Evolutionary conservation across 2,888 invertebrate species (phyloP), one percentile per base, ranked within the genome.

Genomic region (Strigamia transsilvanica): DNA sequence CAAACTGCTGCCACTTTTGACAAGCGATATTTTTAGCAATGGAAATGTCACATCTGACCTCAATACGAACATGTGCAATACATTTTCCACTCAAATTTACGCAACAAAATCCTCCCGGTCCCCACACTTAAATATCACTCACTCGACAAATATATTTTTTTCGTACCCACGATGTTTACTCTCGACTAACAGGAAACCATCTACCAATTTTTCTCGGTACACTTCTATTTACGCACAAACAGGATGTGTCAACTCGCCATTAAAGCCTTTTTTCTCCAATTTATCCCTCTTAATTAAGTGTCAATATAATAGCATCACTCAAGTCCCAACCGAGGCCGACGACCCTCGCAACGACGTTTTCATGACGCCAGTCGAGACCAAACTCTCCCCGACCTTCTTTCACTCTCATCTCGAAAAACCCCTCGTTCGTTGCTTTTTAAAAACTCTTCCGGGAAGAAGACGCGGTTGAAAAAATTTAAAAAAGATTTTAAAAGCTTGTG

Each of bases 41-140:
- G 32, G 66, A 66, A 66, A 66, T 66, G 66, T 66, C 66, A 66
- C 66, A 66, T 66, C 66, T 66, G 66, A 66, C 66, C 66, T 66
- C 66, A 66, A 66, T 66, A 66, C 66, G 15, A 66, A 66, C 66
- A 66, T 27, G 66, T 66, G 66, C 66, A 66, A 66, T 66, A 66
- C 66, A 66, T 66, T 66, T 66, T 27, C 66, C 66, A 27, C 32
- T 66, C 66, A 27, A 21, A 66, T 32, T 66, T 66, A 66, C 51
- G 51, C 34, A 51, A 51, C 51, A 13, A 66, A 66, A 66, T 66
- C 66, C 66, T 66, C 66, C 66, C 15, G 23, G 66, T 66, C 66
- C 66, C 66, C 27, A 27, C 27, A 66, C 66, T 66, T 66, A 66
- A 23, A 66, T 66, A 66, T 66, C 66, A 66, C 13, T 66, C 66